phyloP scores from a whole-genome alignment of 2,888 invertebrate genomes.

The Drosophila multiciliata region DNA sequence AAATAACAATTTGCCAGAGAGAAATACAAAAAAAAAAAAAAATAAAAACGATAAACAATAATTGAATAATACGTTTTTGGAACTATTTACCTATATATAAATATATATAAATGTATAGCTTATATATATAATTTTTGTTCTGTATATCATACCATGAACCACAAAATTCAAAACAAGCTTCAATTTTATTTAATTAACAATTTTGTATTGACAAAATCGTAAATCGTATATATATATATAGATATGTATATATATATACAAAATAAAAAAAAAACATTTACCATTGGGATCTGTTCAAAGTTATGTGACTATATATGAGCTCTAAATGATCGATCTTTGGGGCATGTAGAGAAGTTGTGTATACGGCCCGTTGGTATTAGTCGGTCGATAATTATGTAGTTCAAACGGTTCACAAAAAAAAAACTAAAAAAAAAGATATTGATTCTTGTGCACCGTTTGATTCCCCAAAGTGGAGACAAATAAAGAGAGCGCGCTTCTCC shows the following conservation, averaged over 20 bases:
- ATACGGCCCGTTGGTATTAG: conserved; percentile 66
- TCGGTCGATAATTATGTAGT: conserved; percentile 55
- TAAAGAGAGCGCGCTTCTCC: conserved; percentile 30
- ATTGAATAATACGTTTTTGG: conserved; percentile 32
- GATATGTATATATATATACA: background rate
- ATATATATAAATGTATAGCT: conserved; percentile 34
- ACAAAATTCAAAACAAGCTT: conserved; percentile 60
- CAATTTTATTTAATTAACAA: conserved; percentile 66
- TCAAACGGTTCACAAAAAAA: conserved; percentile 43
- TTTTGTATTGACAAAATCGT: conserved; percentile 32
- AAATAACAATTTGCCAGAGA: conserved; percentile 19
- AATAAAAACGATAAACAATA: conserved; percentile 16
- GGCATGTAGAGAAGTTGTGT: conserved; percentile 69
- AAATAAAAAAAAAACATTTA: conserved; percentile 46
- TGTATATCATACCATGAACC: conserved; percentile 74
- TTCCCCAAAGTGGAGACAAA: conserved; percentile 37
- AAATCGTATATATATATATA: background rate
- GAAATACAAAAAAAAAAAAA: conserved; percentile 16
- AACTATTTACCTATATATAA: conserved; percentile 33
- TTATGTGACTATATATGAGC: conserved; percentile 57
- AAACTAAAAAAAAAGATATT: background rate
- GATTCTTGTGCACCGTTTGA: conserved; percentile 34
- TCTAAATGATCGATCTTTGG: conserved; percentile 58
- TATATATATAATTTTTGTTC: conserved; percentile 64
- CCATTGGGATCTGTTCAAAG: conserved; percentile 80